These are phyloP conservation scores for Adelges cooleyi DNA, from an alignment of 1,140 invertebrate species.

Conservation along the genomic window DNA sequence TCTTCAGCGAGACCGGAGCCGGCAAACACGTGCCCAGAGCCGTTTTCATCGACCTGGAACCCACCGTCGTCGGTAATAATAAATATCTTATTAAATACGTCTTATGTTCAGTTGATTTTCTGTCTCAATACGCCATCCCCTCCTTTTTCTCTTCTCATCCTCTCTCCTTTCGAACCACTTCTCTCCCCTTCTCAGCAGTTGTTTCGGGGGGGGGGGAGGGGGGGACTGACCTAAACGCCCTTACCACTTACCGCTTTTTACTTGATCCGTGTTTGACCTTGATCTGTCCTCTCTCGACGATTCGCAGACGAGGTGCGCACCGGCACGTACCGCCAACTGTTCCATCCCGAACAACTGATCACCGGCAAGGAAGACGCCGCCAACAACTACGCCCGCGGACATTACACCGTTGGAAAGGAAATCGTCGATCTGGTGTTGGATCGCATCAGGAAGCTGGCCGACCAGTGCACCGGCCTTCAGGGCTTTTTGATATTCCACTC, in stretches of 20 bases:
- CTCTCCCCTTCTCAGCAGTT: no score
- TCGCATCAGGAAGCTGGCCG: slow-evolving; percentile 65
- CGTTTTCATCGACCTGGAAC: slow-evolving; percentile 77
- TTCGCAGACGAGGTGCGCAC: slow-evolving; percentile 59
- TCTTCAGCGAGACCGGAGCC: slow-evolving; percentile 78
- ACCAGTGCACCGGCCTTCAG: slow-evolving; percentile 74
- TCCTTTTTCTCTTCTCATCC: no score
- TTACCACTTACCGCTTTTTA: not conserved
- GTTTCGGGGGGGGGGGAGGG: no score
- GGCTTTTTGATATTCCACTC: slow-evolving; percentile 84
- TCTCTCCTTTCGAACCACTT: no score
- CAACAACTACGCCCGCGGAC: no score
- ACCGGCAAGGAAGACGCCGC: slow-evolving; percentile 79
- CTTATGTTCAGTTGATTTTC: not conserved
- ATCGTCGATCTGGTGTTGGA: slow-evolving; percentile 71
- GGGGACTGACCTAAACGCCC: no score
- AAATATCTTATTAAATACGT: no score
- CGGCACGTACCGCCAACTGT: slow-evolving; percentile 70
- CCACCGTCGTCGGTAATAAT: slow-evolving; percentile 64
- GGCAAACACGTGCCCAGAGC: slow-evolving; percentile 77
- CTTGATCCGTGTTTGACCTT: not conserved
- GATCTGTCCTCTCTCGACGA: not conserved
- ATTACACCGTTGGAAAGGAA: slow-evolving; percentile 86
- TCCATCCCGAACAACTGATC: slow-evolving; percentile 75
- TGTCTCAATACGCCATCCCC: no score